phyloP scores from a whole-genome alignment of 2,113 vertebrate species.

The Antechinus flavipes region DNA sequence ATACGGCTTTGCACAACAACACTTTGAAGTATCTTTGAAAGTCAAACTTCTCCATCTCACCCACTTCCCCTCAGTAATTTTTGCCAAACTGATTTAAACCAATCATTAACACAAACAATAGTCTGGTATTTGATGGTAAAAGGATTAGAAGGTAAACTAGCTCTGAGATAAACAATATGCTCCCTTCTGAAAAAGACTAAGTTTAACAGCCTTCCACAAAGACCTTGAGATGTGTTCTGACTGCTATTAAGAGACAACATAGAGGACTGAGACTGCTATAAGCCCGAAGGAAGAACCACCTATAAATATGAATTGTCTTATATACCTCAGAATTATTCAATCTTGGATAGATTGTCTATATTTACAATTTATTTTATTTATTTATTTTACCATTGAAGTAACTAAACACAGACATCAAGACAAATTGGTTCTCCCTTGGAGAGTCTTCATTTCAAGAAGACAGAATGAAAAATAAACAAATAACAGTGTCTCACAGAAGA shows the following conservation, averaged over 20 bases:
- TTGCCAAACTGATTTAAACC: background rate
- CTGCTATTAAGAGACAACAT: background rate
- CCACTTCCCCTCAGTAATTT: background rate
- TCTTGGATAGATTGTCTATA: background rate
- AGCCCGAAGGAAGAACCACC: background rate
- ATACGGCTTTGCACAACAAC: background rate
- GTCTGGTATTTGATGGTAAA: background rate
- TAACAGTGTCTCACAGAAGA: background rate
- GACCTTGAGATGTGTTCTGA: background rate
- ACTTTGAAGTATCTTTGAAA: slow-evolving; percentile 5
- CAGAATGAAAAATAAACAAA: background rate
- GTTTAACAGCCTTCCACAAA: background rate
- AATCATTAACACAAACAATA: background rate
- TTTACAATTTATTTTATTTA: background rate
- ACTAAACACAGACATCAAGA: background rate
- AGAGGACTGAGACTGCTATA: background rate
- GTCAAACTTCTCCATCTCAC: background rate
- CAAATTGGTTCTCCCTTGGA: background rate
- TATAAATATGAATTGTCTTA: background rate
- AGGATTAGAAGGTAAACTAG: background rate
- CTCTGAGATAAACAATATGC: background rate
- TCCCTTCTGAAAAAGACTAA: background rate
- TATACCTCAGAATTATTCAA: background rate
- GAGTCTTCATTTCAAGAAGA: background rate
- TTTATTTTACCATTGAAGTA: background rate